These are phyloP conservation scores for Rhopalosiphum padi DNA, from an alignment of 1,140 invertebrate species.

Conservation along the genomic window DNA sequence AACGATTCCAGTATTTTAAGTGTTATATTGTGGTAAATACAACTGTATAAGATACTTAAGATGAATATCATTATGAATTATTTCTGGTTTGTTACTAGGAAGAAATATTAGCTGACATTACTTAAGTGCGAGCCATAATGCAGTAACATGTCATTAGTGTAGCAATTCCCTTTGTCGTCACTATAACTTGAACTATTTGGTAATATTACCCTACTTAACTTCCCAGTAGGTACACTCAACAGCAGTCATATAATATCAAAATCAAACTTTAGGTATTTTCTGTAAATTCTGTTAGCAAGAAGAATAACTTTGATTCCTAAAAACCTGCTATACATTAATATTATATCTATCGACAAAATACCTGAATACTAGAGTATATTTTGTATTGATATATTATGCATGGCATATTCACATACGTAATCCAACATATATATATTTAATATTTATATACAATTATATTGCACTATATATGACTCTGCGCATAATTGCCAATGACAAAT, in stretches of 20 bases:
- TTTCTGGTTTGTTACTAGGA: not conserved
- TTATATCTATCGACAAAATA: not conserved
- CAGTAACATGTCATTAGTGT: not conserved
- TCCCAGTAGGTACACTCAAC: not conserved
- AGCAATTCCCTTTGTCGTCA: not conserved
- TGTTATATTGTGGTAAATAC: not conserved
- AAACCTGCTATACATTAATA: not conserved
- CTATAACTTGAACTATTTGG: not conserved
- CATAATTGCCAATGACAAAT: no score
- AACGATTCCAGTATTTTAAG: not conserved
- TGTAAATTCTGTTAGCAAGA: not conserved
- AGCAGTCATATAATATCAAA: not conserved
- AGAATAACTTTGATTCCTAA: not conserved
- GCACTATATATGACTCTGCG: no score
- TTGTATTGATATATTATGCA: no score
- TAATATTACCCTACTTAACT: not conserved
- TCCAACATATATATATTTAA: no score
- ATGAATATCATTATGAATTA: not conserved
- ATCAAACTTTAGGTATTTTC: not conserved
- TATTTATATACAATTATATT: not conserved
- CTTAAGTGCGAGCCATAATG: not conserved
- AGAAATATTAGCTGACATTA: not conserved
- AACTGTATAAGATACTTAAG: not conserved
- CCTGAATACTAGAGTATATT: not conserved
- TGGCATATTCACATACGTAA: not conserved